A percentile compares a stretch with the other conserved stretches of the same genome.
phyloP scores from a whole-genome alignment of 2,113 vertebrate species.

The Ictalurus furcatus region DNA sequence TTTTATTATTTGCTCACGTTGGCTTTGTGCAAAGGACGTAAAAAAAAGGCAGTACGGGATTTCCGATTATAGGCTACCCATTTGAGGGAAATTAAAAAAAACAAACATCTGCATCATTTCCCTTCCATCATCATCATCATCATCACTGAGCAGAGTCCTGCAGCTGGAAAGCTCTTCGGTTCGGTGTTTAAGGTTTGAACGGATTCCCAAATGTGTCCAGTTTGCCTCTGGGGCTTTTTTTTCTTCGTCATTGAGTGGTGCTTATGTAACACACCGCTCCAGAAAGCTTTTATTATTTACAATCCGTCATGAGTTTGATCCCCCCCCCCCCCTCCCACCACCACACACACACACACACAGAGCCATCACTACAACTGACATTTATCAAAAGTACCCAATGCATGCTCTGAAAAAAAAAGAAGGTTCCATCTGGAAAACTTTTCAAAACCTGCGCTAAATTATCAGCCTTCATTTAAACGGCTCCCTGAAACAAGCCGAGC shows the following conservation, averaged over 20 bases:
- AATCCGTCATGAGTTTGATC: neutral
- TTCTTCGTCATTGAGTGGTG: neutral
- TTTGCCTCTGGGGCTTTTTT: neutral
- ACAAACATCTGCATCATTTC: constrained; percentile 35
- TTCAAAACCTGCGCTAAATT: neutral
- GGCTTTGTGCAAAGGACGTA: constrained; percentile 8
- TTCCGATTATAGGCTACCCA: constrained; percentile 20
- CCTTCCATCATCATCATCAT: neutral
- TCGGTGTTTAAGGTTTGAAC: neutral
- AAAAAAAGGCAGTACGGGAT: constrained; percentile 31
- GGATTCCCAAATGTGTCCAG: neutral
- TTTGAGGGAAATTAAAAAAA: neutral
- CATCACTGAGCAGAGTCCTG: neutral
- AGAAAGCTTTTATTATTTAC: neutral
- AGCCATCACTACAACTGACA: neutral
- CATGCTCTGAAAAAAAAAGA: neutral
- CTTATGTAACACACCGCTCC: neutral
- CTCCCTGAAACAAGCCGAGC: neutral
- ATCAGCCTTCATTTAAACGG: neutral
- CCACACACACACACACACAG: no score
- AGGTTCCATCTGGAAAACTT: neutral
- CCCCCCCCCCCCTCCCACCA: no score
- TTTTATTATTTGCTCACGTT: neutral
- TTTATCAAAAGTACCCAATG: neutral
- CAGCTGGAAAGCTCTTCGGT: constrained; percentile 7